Evolutionary conservation across 2,113 vertebrate species (phyloP), one percentile per base, ranked within the genome.

Genomic region (Etheostoma cragini): DNA sequence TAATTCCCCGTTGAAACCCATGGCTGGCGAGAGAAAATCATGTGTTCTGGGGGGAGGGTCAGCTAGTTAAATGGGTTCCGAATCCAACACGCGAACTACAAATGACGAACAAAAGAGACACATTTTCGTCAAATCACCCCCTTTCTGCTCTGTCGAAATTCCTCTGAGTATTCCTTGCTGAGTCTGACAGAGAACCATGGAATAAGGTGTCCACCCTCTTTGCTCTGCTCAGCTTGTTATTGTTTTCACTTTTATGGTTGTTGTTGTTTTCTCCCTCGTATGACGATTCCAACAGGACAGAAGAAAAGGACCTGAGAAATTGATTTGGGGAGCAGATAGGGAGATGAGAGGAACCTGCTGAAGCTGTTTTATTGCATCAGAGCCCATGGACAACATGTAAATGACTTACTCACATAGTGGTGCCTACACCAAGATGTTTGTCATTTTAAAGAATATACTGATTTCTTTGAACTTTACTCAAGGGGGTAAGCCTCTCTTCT

Each of bases 221-320:
- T 60, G 15, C 66, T 89, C 60, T 54, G 38, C 57, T 22, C 77
- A 74, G 72, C 61, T 73, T 71, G 26, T 79, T 77, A 77, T 67
- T 1, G 0, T 61, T 69, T 76, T 66, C 56, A 61, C 30, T 56
- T 78, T 65, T 30, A 71, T 67, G 46, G 22, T 26, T 57, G 47
- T 49, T 57, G 65, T 53, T 50, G 49, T 53, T 70, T 60, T 62
- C 30, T 69, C 61, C 47, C 33, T 69, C 75, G 47, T 80, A 26
- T 35, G 38, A 61, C 5, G 7, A 46, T 54, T 80, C 86, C 50
- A 82, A 35, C 79, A 46, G 68, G 38, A 76, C 35, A 33, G 61
- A 69, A 64, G 62, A 60, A 65, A 57, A 64, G 14, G n/a, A 72
- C 49, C 64, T 58, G 30, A 76, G 52, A 68, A 58, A 76, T 22